These are phyloP conservation scores for Myrmecophaga tridactyla DNA, from an alignment of 2,113 vertebrate species.

Conservation along the genomic window DNA sequence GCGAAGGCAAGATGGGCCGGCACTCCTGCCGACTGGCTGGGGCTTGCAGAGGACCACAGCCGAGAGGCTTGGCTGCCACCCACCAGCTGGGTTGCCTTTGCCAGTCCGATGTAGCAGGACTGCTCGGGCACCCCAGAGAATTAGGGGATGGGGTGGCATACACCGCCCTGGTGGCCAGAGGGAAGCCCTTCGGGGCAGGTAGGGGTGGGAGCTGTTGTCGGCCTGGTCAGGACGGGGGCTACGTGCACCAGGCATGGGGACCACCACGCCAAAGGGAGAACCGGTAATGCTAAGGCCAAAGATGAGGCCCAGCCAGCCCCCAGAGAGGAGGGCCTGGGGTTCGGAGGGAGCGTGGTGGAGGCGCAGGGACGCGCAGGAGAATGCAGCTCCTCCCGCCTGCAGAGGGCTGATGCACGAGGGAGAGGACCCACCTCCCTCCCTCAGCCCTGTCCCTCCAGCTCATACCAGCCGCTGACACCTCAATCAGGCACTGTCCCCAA, in stretches of 20 bases:
- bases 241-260: fast-evolving
- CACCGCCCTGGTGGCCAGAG: fast-evolving
- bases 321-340: too few species aligned
- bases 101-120: not conserved
- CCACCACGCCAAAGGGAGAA: not conserved
- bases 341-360: fast-evolving
- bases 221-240: not conserved
- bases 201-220: fast-evolving
- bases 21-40: fast-evolving
- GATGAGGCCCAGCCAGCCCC: not conserved
- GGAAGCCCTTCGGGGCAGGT: not conserved
- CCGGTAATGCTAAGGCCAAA: not conserved
- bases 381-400: fast-evolving
- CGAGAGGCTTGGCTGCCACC: not conserved
- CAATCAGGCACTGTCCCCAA: fast-evolving
- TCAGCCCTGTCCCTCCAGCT: fast-evolving
- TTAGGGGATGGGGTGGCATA: fast-evolving
- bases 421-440: not conserved
- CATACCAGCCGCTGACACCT: not conserved
- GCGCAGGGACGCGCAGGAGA: fast-evolving
- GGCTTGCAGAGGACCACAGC: fast-evolving
- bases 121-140: too few species aligned
- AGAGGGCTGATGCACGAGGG: fast-evolving
- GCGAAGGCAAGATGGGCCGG: fast-evolving
- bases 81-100: fast-evolving